A percentile compares a stretch with the other conserved stretches of the same genome.
phyloP scores from a whole-genome alignment of 2,797 vertebrate genomes.

The Sorex maritimensis region DNA sequence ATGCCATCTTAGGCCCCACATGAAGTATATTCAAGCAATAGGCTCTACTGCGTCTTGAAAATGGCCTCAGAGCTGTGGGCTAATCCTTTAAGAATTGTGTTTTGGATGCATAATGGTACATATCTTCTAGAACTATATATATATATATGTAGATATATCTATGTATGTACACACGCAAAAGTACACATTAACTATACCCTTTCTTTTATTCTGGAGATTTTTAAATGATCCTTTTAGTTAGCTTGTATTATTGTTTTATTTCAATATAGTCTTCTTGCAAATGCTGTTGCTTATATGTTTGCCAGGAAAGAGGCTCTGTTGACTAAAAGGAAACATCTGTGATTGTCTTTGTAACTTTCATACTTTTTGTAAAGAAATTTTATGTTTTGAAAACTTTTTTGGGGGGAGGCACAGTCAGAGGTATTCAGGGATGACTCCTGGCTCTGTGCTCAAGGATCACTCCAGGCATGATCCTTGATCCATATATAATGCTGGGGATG shows the following conservation, averaged over 20 bases:
- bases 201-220: no score
- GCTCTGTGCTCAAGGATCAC: no score
- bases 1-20: not conserved
- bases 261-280: slow-evolving; percentile 53
- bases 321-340: not conserved
- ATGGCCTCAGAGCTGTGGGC: not conserved
- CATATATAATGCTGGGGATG: no score
- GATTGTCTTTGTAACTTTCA: slow-evolving; percentile 40
- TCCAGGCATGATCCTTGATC: no score
- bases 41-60: not conserved
- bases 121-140: no score
- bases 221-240: slow-evolving; percentile 20
- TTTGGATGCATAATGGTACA: slow-evolving; percentile 8
- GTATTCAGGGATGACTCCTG: no score
- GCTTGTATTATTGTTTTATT: slow-evolving; percentile 54
- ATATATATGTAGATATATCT: no score
- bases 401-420: no score
- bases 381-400: no score
- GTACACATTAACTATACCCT: no score
- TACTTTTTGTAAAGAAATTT: not conserved
- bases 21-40: not conserved
- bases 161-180: no score
- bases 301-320: slow-evolving; percentile 1
- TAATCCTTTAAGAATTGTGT: slow-evolving; percentile 5
- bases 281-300: slow-evolving; percentile 5